These are phyloP conservation scores for Argentina silus DNA, from an alignment of 2,797 vertebrate genomes.

Conservation along the genomic window DNA sequence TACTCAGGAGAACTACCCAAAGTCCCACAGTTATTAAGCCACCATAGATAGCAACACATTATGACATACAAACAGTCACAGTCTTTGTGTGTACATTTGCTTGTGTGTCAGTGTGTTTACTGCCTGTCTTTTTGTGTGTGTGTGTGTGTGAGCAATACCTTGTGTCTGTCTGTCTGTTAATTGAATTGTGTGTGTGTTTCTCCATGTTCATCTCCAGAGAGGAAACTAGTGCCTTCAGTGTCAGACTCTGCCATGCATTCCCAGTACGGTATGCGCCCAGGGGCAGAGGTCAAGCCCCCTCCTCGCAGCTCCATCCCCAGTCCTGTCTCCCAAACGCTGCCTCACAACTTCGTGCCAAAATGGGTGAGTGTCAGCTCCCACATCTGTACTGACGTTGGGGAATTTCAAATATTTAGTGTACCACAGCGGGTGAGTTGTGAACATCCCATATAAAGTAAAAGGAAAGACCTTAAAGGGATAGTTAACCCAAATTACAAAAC, in stretches of 20 bases:
- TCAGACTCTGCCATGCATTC: slow-evolving; percentile 88
- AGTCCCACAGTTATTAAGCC: neutral
- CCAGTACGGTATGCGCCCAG: slow-evolving; percentile 62
- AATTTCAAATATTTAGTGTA: neutral
- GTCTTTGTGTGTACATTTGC: slow-evolving; percentile 17
- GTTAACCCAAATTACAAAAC: too few species aligned
- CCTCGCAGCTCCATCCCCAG: slow-evolving; percentile 77
- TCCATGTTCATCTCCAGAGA: slow-evolving; percentile 75
- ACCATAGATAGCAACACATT: neutral
- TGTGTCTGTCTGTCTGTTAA: neutral
- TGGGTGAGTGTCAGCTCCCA: slow-evolving; percentile 76
- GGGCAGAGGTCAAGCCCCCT: slow-evolving; percentile 74
- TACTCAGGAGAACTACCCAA: too few species aligned
- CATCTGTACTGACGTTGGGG: neutral
- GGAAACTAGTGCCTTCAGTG: slow-evolving; percentile 93
- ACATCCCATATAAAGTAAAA: too few species aligned
- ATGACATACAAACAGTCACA: neutral
- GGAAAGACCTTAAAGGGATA: too few species aligned
- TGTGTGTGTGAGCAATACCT: too few species aligned
- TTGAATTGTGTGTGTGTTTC: slow-evolving; percentile 10
- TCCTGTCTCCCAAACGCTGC: slow-evolving; percentile 67
- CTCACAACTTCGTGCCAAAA: slow-evolving; percentile 72
- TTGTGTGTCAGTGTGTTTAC: neutral
- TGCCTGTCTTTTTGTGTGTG: too few species aligned
- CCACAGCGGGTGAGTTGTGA: neutral